Evolutionary conservation across 1,140 invertebrate genomes (phyloP).

Genomic region (Drosophila neocordata): DNA sequence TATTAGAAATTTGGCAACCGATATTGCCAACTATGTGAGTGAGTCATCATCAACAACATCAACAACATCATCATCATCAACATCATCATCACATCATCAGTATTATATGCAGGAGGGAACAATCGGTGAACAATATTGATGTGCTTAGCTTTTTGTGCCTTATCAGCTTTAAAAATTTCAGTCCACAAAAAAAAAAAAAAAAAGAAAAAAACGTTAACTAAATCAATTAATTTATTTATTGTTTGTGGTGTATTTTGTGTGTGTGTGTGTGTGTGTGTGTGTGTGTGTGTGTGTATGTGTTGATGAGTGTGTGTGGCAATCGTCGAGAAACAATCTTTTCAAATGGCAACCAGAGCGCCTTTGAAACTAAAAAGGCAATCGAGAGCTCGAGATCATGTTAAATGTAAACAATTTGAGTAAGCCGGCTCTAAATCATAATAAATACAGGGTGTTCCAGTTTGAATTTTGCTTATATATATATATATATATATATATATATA

Average conservation of each 20-base stretch:
- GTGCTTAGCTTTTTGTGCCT: constrained; percentile 21
- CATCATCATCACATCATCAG: constrained; percentile 15
- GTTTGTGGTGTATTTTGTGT: constrained; percentile 22
- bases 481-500: not conserved
- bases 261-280: not conserved
- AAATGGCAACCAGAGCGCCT: constrained; percentile 40
- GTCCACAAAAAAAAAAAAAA: not conserved
- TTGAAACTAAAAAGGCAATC: constrained; percentile 58
- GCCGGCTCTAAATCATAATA: constrained; percentile 37
- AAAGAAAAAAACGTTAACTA: constrained; percentile 50
- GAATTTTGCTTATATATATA: too few relatives aligned
- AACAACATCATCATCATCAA: not conserved
- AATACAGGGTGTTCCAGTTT: constrained; percentile 57
- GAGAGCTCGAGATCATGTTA: constrained; percentile 40
- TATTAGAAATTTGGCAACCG: constrained; percentile 59
- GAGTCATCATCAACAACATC: constrained; percentile 2
- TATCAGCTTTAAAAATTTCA: constrained; percentile 48
- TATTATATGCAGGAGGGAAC: not conserved
- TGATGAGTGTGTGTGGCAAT: constrained; percentile 69
- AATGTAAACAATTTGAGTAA: constrained; percentile 71
- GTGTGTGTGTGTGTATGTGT: constrained; percentile 18
- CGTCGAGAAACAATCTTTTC: constrained; percentile 59
- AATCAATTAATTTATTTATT: constrained; percentile 79
- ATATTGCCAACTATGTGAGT: constrained; percentile 76
- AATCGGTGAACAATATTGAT: not conserved